Evolutionary conservation across 2,797 vertebrate genomes (phyloP), one percentile per base, ranked within the genome.

Genomic region (Hybognathus amarus): DNA sequence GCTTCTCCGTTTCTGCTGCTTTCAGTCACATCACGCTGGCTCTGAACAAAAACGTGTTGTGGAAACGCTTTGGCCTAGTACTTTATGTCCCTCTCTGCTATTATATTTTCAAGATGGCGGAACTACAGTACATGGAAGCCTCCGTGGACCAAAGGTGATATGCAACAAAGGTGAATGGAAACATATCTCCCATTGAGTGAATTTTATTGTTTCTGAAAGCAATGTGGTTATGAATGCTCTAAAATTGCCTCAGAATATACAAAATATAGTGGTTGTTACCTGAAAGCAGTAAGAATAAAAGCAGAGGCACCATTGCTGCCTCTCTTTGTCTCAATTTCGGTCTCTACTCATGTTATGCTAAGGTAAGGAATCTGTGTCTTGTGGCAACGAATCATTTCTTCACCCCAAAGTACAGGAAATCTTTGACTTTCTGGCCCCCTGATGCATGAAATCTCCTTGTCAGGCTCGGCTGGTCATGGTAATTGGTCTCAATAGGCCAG

Each of bases 371-470:
- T 66, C 79, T 70, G 85, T 70, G 27, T 82, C 47, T 84, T 64
- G 52, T 80, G 42, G 54, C 73, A 66, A 38, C 10, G 45, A 87
- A 85, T 80, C 54, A 75, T 83, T 74, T 82, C 59, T 79, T 78
- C 56, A 77, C 40, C 50, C 75, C 40, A 56, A 84, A 85, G 20
- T 80, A 75, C 64, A 73, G 50, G 50, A 86, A 84, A 75, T 84
- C 84, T 88, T 87, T 80, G 69, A 77, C 82, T 87, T 82, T 54
- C 76, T 66, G 77, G 56, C 24, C 56, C 59, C 64, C 20, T 83
- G 87, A 90, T 89, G 90, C 92, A 90, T 92, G 90, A 93, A 93
- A 94, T 92, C 90, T 91, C 89, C 89, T 89, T 90, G 91, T 91
- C 90, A 91, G 89, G 92, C 89, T 91, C 63, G 77, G 89, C 88